These are phyloP conservation scores for Camelus dromedarius DNA, from an alignment of 2,113 vertebrate genomes.

Conservation along the genomic window DNA sequence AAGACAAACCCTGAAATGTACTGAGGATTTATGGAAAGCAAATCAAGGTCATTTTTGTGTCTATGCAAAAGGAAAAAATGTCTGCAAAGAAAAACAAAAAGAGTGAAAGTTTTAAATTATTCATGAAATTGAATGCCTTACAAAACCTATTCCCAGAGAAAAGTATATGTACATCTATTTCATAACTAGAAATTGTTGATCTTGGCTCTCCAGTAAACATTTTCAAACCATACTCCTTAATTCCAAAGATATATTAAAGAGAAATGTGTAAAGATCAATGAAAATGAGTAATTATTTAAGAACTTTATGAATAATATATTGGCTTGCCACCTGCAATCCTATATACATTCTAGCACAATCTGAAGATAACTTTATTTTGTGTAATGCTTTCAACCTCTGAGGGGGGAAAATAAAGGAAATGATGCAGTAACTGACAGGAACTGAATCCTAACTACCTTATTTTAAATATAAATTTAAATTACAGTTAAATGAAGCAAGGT, in stretches of 20 bases:
- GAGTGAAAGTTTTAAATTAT: slow-evolving; percentile 84
- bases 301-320: slow-evolving; percentile 85
- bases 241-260: slow-evolving; percentile 78
- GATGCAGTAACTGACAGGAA: slow-evolving; percentile 55
- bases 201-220: slow-evolving; percentile 69
- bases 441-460: slow-evolving; percentile 68
- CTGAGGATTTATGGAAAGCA: slow-evolving; percentile 72
- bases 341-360: slow-evolving; percentile 70
- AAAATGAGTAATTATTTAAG: slow-evolving; percentile 84
- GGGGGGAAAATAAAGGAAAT: slow-evolving; percentile 67
- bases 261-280: slow-evolving; percentile 82
- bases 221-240: slow-evolving; percentile 61
- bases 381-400: slow-evolving; percentile 42
- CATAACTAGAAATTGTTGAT: slow-evolving; percentile 76
- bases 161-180: slow-evolving; percentile 69
- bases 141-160: slow-evolving; percentile 75
- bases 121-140: slow-evolving; percentile 79
- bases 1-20: slow-evolving; percentile 66
- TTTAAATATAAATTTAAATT: slow-evolving; percentile 82
- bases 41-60: slow-evolving; percentile 77
- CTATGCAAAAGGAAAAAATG: slow-evolving; percentile 53
- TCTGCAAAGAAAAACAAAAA: slow-evolving; percentile 80
- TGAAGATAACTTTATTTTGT: slow-evolving; percentile 79
- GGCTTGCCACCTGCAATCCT: slow-evolving; percentile 55
- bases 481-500: slow-evolving; percentile 75